A percentile compares a stretch with the other conserved stretches of the same genome.
These are phyloP conservation scores for Bovichtus diacanthus DNA, from an alignment of 2,797 vertebrate species.

Conservation along the genomic window DNA sequence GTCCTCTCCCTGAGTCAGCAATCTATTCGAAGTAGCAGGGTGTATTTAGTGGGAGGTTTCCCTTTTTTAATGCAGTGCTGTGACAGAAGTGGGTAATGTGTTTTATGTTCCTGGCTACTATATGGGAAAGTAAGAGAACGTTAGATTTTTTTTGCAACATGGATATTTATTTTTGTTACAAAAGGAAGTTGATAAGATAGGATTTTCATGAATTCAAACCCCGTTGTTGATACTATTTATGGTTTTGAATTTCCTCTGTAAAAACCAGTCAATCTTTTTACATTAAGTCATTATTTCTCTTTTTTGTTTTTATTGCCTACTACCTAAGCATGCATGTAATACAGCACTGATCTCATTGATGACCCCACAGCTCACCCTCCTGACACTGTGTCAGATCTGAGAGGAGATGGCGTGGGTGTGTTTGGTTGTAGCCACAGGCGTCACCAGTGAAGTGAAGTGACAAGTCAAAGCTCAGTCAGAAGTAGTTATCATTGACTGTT, in stretches of 20 bases:
- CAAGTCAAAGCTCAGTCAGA: background rate
- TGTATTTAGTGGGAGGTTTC: slow-evolving; percentile 27
- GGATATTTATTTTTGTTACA: background rate
- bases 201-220: background rate
- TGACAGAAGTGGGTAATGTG: slow-evolving; percentile 1
- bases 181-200: background rate
- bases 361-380: no score
- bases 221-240: background rate
- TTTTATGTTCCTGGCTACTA: slow-evolving; percentile 17
- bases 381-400: no score
- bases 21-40: slow-evolving; percentile 24
- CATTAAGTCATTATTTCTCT: background rate
- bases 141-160: background rate
- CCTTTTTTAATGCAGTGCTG: slow-evolving; percentile 3
- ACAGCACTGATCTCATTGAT: no score
- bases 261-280: background rate
- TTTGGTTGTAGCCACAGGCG: no score
- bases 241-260: background rate
- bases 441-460: no score
- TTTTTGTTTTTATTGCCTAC: background rate
- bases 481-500: no score
- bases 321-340: no score
- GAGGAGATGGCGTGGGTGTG: background rate
- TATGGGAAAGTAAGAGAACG: background rate
- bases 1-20: slow-evolving; percentile 20